Percentiles rank a stretch among this genome's conserved stretches.
phyloP scores from a whole-genome alignment of 2,797 vertebrate genomes.

The Rhincodon typus region DNA sequence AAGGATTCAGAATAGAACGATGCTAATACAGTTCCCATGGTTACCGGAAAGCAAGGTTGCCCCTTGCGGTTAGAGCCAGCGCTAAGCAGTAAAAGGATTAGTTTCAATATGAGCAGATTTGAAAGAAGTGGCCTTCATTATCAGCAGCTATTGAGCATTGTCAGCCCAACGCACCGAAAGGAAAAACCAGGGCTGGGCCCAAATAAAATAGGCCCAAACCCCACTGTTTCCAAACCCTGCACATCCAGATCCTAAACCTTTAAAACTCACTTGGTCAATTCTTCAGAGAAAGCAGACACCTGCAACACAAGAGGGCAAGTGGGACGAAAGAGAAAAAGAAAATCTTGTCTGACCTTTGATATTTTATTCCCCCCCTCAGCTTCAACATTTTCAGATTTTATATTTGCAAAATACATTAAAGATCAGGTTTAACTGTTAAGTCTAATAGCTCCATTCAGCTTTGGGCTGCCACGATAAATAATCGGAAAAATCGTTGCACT shows the following conservation, averaged over 20 bases:
- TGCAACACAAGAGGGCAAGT: background rate
- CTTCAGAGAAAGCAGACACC: background rate
- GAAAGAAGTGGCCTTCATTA: background rate
- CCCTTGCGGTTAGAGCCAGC: background rate
- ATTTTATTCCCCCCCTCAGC: background rate
- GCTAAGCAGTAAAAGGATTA: background rate
- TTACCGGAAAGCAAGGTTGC: background rate
- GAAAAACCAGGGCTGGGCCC: background rate
- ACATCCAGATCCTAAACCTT: background rate
- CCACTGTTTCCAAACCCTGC: background rate
- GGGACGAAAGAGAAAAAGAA: background rate
- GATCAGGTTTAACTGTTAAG: background rate
- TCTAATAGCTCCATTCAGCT: background rate
- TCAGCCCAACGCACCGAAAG: background rate
- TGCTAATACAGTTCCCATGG: background rate
- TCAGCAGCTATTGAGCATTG: background rate
- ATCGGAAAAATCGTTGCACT: background rate
- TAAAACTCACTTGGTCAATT: background rate
- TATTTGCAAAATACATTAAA: background rate
- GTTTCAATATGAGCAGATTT: background rate
- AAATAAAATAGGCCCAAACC: background rate
- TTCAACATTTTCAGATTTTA: background rate
- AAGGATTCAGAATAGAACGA: background rate
- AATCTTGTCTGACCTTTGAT: background rate
- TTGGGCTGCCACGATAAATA: background rate